These are phyloP conservation scores for Phalacrocorax carbo DNA, from an alignment of 2,113 vertebrate genomes.

Conservation along the genomic window DNA sequence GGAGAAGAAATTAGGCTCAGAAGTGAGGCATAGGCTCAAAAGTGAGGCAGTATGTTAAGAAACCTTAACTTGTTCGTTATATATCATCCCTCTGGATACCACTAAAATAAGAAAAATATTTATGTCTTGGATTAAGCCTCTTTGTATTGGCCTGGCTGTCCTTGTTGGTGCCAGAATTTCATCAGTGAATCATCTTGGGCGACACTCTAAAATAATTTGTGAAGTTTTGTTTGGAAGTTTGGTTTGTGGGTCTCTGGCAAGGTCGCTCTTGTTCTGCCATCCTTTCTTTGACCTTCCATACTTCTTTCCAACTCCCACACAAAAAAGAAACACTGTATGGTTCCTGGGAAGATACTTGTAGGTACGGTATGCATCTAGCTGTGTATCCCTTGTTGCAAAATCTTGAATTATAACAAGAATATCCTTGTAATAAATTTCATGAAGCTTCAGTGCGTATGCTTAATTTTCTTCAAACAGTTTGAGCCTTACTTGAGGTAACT, in stretches of 20 bases:
- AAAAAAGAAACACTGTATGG: neutral
- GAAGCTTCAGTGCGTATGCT: neutral
- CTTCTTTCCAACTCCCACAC: neutral
- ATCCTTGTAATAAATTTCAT: neutral
- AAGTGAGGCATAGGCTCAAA: neutral
- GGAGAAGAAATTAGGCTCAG: neutral
- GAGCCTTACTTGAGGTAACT: neutral
- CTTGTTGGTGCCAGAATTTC: neutral
- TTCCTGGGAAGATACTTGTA: neutral
- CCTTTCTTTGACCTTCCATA: neutral
- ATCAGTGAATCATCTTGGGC: neutral
- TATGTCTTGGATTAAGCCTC: neutral
- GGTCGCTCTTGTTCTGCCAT: neutral
- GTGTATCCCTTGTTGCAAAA: neutral
- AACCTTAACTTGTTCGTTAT: neutral
- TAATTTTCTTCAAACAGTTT: neutral
- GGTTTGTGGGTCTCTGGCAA: neutral
- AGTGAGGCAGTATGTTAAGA: neutral
- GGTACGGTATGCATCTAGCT: neutral
- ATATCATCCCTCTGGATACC: neutral
- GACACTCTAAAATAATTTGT: neutral
- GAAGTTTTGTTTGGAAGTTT: neutral
- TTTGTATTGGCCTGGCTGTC: neutral
- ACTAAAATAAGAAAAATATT: neutral
- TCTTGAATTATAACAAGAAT: neutral